Evolutionary conservation across 2,888 invertebrate genomes (phyloP), one percentile per base, ranked within the genome.

Genomic region (Scaptomyza parva): DNA sequence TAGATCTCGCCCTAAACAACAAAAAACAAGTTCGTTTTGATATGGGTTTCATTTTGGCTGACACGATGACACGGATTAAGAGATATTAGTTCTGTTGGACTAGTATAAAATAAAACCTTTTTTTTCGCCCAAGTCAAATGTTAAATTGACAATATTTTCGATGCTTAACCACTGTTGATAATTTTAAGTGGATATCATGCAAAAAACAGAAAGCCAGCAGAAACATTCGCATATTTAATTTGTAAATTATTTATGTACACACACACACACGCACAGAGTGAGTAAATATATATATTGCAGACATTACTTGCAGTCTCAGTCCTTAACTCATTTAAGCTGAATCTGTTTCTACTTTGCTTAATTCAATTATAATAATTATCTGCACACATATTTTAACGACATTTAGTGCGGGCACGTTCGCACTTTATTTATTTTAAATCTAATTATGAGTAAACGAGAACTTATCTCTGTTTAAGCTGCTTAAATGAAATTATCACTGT

Each of bases 11-110:
- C 17, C 2, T 7, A 4, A 8, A 26, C 18, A 14, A 14, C 8
- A 39, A 28, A 24, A 47, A 28, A 9, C 8, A 11, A 41, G 20
- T 14, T 43, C 6, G 6, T 0, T 8, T 67, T 77, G 69, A 85
- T 67, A 47, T 64, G 82, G 78, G 78, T 81, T n/a, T n/a, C 53
- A 47, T 18, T 57, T 57, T 26, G 24, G 20, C 7, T 40, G 18
- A 12, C 17, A 39, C 57, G 47, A 26, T 63, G 47, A 9, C 28
- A 11, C n/a, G 18, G 9, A 11, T 6, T 11, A 33, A 30, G 47
- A n/a, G n/a, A n/a, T n/a, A n/a, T n/a, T n/a, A n/a, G n/a, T n/a
- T n/a, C n/a, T n/a, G n/a, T n/a, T n/a, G n/a, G n/a, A n/a, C n/a
- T n/a, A n/a, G n/a, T n/a, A n/a, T n/a, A n/a, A n/a, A n/a, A n/a